Evolutionary conservation across 2,113 vertebrate genomes (phyloP), one percentile per base, ranked within the genome.

Genomic region (Sapayoa aenigma): DNA sequence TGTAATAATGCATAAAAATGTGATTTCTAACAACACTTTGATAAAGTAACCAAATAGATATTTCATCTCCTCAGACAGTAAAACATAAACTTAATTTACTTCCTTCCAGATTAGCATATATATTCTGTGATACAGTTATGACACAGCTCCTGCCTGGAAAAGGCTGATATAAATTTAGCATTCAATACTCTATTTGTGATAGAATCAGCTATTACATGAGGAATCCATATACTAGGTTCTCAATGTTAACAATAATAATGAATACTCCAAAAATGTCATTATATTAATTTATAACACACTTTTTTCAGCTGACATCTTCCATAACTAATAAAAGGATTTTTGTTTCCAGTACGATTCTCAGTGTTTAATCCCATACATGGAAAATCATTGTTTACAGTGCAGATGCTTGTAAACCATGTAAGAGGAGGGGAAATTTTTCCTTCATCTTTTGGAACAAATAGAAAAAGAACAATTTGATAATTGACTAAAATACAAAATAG

Each of bases 301-400:
- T 90, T 90, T 46, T 84, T 49, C 35, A 60, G 53, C 50, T 85
- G 42, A 55, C 41, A 62, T 44, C 23, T 73, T 72, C n/a, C 37
- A 58, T 81, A 89, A 92, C 75, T 92, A 89, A 89, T 83, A 87
- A 52, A 91, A 81, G 11, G 25, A 77, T 88, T 73, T 91, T 7
- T 44, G 75, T 47, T 58, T 94, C 27, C 37, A 78, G 27, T 72
- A 39, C 4, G 9, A 52, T 78, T 90, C 44, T 69, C 28, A 18
- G 16, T 69, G 60, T 83, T 90, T 84, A 90, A 89, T 80, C 15
- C 56, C 67, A 17, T 42, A 30, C 22, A 19, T 20, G 8, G 12
- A 58, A 82, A 73, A 35, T 41, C 6, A 62, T 73, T 87, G 8
- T 60, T 91, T 85, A 75, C 6, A 31, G 12, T 56, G 65, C 11